These are phyloP conservation scores for Apamea epomidion DNA, from an alignment of 2,888 invertebrate species.

Conservation along the genomic window DNA sequence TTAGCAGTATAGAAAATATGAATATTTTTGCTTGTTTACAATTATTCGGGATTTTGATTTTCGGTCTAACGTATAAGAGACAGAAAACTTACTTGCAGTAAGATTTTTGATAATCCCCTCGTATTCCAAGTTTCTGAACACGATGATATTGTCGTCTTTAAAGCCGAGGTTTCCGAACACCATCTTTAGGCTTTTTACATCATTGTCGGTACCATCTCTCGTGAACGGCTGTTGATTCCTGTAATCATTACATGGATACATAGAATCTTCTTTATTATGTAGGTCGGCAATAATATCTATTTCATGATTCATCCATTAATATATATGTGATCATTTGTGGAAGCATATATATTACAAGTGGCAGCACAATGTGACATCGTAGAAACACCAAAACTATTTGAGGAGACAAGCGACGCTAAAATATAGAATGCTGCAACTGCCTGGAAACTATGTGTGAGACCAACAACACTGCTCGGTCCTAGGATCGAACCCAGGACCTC, in stretches of 20 bases:
- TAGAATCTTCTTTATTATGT: background rate
- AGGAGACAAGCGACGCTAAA: background rate
- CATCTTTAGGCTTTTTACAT: constrained; percentile 71
- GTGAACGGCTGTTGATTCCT: constrained; percentile 69
- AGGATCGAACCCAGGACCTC: background rate
- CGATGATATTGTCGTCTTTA: constrained; percentile 61
- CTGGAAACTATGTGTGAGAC: too few species aligned
- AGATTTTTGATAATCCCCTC: constrained; percentile 72
- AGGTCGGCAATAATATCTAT: too few species aligned
- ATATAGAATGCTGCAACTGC: too few species aligned
- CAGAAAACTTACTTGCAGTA: constrained; percentile 50
- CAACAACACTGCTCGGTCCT: background rate
- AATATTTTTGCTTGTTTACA: too few species aligned
- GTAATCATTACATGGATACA: constrained; percentile 22
- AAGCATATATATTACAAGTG: too few species aligned
- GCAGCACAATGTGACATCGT: background rate
- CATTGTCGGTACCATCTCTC: constrained; percentile 74
- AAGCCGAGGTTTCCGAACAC: constrained; percentile 75
- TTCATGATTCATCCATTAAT: too few species aligned
- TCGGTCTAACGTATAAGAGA: background rate
- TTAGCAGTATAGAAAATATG: too few species aligned
- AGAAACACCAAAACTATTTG: background rate
- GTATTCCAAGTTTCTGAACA: constrained; percentile 71
- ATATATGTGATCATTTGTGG: too few species aligned
- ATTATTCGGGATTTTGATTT: background rate